phyloP scores from a whole-genome alignment of 2,797 vertebrate genomes.

The Rallus crepitans region DNA sequence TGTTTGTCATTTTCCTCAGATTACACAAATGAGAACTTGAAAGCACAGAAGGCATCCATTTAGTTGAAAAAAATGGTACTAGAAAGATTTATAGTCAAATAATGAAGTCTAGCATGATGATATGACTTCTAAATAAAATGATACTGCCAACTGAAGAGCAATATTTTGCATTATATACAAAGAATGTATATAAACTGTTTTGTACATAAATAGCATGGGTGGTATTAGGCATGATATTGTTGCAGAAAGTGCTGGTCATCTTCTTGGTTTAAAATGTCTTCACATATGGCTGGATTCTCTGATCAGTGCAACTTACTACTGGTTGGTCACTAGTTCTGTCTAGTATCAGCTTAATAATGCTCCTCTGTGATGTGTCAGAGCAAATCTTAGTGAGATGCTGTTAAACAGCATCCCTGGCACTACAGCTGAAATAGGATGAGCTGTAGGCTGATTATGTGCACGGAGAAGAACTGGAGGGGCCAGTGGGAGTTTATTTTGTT shows the following conservation, averaged over 20 bases:
- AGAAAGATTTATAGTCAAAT: not conserved
- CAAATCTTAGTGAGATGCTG: not conserved
- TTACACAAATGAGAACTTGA: constrained; percentile 1
- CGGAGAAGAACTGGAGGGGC: not conserved
- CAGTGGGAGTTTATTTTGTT: not conserved
- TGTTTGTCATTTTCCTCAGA: constrained; percentile 3
- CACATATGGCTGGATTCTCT: not conserved
- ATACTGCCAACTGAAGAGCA: not conserved
- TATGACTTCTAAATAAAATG: not conserved
- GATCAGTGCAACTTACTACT: not conserved
- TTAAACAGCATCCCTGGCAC: not conserved
- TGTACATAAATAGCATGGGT: not conserved
- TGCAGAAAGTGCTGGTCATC: not conserved
- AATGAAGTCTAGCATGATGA: not conserved
- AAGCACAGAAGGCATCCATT: constrained; percentile 22
- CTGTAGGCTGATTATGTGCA: not conserved
- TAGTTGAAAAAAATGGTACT: not conserved
- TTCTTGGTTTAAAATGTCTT: not conserved
- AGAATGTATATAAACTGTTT: not conserved
- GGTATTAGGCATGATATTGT: not conserved
- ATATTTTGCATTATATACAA: not conserved
- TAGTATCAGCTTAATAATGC: not conserved
- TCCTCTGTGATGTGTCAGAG: not conserved
- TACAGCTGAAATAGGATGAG: not conserved
- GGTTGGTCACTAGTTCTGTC: not conserved